phyloP scores from a whole-genome alignment of 1,140 invertebrate genomes.

The Popillia japonica region DNA sequence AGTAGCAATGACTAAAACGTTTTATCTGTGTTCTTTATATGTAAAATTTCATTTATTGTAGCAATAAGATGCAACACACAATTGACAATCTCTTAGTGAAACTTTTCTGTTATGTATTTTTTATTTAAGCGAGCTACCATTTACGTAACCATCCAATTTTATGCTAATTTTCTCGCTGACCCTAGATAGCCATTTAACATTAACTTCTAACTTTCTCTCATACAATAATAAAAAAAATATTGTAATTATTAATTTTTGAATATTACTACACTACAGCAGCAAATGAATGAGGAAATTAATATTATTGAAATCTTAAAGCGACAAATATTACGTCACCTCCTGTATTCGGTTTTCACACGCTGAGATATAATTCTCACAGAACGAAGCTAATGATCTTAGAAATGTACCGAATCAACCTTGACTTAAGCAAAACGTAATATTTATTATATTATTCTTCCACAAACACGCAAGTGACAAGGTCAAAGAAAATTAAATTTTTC shows the following conservation, averaged over 20 bases:
- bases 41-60: too few species aligned
- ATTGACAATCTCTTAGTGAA: not conserved
- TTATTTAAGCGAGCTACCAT: not conserved
- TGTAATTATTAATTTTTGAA: not conserved
- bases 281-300: not conserved
- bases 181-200: not conserved
- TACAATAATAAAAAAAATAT: not conserved
- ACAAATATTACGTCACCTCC: not conserved
- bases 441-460: constrained; percentile 1
- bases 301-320: not conserved
- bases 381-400: not conserved
- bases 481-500: not conserved
- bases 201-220: not conserved
- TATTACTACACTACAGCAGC: not conserved
- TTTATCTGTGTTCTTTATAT: too few species aligned
- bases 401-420: not conserved
- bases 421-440: not conserved
- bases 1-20: too few species aligned
- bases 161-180: not conserved
- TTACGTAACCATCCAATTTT: not conserved
- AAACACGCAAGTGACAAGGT: constrained; percentile 8
- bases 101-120: not conserved
- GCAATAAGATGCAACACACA: not conserved
- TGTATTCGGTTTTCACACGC: not conserved
- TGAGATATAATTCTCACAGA: constrained; percentile 11